phyloP scores from a whole-genome alignment of 1,140 invertebrate genomes.

The Drosophila jambulina region DNA sequence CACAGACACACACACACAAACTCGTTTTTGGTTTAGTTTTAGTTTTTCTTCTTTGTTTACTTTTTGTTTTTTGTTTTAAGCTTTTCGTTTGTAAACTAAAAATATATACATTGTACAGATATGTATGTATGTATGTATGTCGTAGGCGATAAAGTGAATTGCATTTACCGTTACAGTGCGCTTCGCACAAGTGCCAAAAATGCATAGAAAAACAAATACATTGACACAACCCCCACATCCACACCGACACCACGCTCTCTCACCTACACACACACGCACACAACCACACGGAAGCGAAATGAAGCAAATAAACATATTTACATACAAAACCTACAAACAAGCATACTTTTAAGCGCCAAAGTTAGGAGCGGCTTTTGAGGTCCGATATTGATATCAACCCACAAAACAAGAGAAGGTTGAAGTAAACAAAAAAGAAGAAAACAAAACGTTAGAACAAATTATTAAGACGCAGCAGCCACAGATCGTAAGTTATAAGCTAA shows the following conservation, averaged over 20 bases:
- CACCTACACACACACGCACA: conserved; percentile 20
- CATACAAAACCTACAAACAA: conserved; percentile 31
- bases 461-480: conserved; percentile 43
- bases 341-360: conserved; percentile 69
- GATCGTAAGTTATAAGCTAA: conserved; percentile 62
- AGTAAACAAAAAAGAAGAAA: conserved; percentile 18
- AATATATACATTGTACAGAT: conserved; percentile 32
- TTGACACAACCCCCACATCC: conserved; percentile 11
- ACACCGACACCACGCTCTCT: conserved; percentile 29
- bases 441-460: conserved; percentile 25
- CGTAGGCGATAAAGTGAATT: conserved; percentile 53
- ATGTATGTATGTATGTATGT: conserved; percentile 32
- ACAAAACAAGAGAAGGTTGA: conserved; percentile 16
- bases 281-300: conserved; percentile 12
- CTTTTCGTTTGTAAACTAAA: conserved; percentile 39
- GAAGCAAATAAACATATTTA: conserved; percentile 14
- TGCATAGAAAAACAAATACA: conserved; percentile 19
- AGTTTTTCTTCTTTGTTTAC: conserved; percentile 11
- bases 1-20: conserved; percentile 25
- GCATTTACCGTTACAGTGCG: conserved; percentile 53
- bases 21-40: conserved; percentile 35
- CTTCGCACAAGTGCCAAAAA: conserved; percentile 64
- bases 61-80: conserved; percentile 39
- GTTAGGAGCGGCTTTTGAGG: conserved; percentile 59
- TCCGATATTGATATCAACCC: conserved; percentile 15